These are phyloP conservation scores for Poeciliopsis presidionis DNA, from an alignment of 2,797 vertebrate genomes.

Conservation along the genomic window DNA sequence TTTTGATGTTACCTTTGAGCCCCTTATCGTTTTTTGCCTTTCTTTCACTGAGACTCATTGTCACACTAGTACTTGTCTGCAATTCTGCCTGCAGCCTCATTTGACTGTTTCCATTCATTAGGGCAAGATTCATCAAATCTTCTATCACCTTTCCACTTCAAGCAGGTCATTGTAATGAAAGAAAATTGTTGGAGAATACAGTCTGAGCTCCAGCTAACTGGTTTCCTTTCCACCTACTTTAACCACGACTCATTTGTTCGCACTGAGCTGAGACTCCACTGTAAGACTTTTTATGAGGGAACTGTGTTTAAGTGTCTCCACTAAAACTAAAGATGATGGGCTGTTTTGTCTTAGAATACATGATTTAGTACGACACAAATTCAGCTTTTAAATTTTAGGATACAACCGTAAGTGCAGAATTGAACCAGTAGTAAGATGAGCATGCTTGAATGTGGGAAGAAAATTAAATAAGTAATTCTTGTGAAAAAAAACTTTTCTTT, in stretches of 20 bases:
- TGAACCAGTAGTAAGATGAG: neutral
- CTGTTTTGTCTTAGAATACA: neutral
- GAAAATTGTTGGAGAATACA: constrained; percentile 57
- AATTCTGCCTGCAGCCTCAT: constrained; percentile 61
- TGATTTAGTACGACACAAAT: neutral
- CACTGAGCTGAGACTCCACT: neutral
- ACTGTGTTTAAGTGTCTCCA: neutral
- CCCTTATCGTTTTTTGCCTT: constrained; percentile 28
- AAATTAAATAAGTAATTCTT: neutral
- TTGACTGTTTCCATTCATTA: constrained; percentile 87
- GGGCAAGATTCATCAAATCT: constrained; percentile 78
- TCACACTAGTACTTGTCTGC: constrained; percentile 66
- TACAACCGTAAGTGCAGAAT: neutral
- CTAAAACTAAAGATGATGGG: neutral
- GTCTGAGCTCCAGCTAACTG: constrained; percentile 47
- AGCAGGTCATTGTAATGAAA: constrained; percentile 82
- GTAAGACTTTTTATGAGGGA: neutral
- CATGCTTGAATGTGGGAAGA: neutral
- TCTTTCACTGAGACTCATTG: constrained; percentile 47
- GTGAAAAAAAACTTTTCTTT: neutral
- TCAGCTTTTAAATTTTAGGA: neutral
- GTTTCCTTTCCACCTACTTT: constrained; percentile 51
- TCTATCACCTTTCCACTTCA: constrained; percentile 81
- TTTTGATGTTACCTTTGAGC: constrained; percentile 13
- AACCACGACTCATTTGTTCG: constrained; percentile 40